Conservation (phyloP, 2,888 invertebrate genomes). For the Camponotus fellah region DNA sequence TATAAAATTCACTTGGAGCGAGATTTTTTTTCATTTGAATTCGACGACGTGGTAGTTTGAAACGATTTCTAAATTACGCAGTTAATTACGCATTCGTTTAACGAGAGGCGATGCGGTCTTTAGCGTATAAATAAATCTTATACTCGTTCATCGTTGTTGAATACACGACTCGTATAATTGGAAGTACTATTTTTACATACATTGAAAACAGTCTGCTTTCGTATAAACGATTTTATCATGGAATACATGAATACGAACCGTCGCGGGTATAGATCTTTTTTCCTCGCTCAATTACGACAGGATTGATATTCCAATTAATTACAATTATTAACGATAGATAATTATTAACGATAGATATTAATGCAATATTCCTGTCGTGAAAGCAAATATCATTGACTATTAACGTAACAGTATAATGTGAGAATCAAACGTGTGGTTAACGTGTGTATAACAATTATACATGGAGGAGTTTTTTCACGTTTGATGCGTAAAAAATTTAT, state of each 20-base stretch:
- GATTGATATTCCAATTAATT: neutral
- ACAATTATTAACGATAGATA: neutral
- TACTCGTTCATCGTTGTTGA: neutral
- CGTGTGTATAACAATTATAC: neutral
- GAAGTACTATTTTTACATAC: neutral
- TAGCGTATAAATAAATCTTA: neutral
- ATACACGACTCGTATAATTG: slow-evolving; percentile 15
- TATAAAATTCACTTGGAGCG: neutral
- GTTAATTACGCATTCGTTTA: slow-evolving; percentile 29
- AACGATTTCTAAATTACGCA: slow-evolving; percentile 7
- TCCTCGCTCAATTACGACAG: neutral
- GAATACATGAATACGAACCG: slow-evolving; percentile 11
- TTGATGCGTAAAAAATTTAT: too few relatives aligned
- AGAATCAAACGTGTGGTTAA: neutral
- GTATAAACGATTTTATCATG: neutral
- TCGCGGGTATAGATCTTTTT: neutral
- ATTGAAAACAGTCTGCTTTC: neutral
- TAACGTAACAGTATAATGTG: neutral
- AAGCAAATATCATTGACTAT: neutral
- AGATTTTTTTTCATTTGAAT: slow-evolving; percentile 17
- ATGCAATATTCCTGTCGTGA: neutral
- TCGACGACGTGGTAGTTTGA: neutral
- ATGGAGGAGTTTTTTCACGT: too few relatives aligned
- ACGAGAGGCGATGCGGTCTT: neutral
- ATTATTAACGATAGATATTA: neutral